Base-by-base conservation (phyloP, 1,140 invertebrate genomes). In the Pentalonia nigronervosa region DNA sequence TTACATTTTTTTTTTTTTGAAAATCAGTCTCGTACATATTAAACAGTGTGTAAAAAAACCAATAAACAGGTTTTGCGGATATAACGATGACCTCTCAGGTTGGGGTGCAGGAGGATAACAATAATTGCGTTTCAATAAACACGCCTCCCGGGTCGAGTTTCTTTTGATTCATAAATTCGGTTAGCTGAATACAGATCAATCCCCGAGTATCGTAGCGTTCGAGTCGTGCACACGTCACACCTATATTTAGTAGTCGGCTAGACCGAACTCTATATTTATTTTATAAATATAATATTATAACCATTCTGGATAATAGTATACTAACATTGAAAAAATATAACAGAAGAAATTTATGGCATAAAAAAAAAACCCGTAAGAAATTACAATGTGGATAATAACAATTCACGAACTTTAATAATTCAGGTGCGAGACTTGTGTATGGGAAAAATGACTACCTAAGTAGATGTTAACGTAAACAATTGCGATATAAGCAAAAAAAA, bases 111-210 rank as follows among this genome's bases (percentile, higher is more conserved):
- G 25, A 47, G 53, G 2, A 76, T 76, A 67, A 76, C 60, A n/a
- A 91, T 91, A 47, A 47, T 67, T 76, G 76, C n/a, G 60, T 48
- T 91, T 81, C 60, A 48, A 76, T 45, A 41, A 36, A 90, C 53
- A 41, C 53, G 36, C 89, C 50, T 30, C 89, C 47, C 36, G 23
- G 89, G 21, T 45, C 53, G 36, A 60, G 23, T 50, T 50, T 88
- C 86, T 34, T 88, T 88, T 21, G 47, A 50, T 50, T 88, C 47
- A 34, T 88, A 34, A 88, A 88, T 88, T 88, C 3, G 47, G 86
- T 88, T 88, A 50, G 20, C n/a, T 21, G 47, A 88, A 88, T 20
- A 88, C 45, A 50, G 47, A 88, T 88, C 86, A 45, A 60, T 60
- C 36, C 53, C 56, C 17, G 30, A 30, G 25, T 90, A 56, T 36